Evolutionary conservation across 2,888 invertebrate species (phyloP).

Genomic region (Drosophila seclusa): DNA sequence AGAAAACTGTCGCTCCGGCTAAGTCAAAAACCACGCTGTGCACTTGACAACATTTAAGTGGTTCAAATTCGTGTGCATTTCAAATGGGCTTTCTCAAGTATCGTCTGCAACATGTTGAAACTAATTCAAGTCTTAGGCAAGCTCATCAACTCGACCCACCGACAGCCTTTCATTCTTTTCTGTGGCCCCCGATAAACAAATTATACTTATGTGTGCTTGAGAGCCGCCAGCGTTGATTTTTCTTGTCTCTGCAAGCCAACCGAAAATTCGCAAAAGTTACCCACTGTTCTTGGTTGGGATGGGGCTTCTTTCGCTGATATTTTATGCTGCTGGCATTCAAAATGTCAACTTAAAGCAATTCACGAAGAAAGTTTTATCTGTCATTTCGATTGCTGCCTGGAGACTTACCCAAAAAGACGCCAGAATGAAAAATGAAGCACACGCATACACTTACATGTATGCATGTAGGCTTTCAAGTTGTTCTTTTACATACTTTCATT

Average conservation of each 20-base stretch:
- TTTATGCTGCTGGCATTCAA: constrained; percentile 29
- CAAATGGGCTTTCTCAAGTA: constrained; percentile 25
- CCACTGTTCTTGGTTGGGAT: not conserved
- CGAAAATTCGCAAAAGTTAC: constrained; percentile 7
- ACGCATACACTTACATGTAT: not conserved
- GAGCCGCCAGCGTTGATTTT: constrained; percentile 39
- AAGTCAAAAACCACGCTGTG: constrained; percentile 38
- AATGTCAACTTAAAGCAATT: constrained; percentile 32
- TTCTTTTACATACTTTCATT: constrained; percentile 11
- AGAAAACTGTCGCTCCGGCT: constrained; percentile 54
- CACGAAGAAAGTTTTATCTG: constrained; percentile 46
- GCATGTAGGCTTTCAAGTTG: constrained; percentile 8
- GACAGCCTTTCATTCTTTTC: not conserved
- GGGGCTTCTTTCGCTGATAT: constrained; percentile 2
- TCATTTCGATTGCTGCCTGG: constrained; percentile 55
- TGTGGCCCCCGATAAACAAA: constrained; percentile 13
- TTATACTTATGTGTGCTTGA: constrained; percentile 24
- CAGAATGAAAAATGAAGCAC: not conserved
- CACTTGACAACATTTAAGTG: constrained; percentile 65
- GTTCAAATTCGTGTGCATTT: constrained; percentile 53
- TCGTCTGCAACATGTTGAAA: constrained; percentile 33
- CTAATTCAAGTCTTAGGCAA: constrained; percentile 33
- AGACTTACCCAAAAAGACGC: constrained; percentile 16
- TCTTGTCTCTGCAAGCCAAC: constrained; percentile 23
- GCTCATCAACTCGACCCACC: not conserved